Percentiles rank a stretch among this genome's conserved stretches.
Conservation (phyloP, 64 coral and sea anemone species). For the Cladopsammia gracilis region DNA sequence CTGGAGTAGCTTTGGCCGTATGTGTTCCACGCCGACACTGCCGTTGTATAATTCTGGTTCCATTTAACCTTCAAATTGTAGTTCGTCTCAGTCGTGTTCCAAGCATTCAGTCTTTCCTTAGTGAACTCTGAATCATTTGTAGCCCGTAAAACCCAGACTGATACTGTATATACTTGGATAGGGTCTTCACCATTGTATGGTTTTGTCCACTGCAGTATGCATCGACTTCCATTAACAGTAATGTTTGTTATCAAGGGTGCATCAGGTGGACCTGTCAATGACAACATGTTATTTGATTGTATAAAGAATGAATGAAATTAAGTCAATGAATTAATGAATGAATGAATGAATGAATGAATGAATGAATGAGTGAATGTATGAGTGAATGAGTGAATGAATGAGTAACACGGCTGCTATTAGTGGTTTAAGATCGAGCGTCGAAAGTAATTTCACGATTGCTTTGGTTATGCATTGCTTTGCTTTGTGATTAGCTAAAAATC, state of each 20-base stretch:
- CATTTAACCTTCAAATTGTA: neutral
- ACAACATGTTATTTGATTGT: neutral
- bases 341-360: too few species aligned
- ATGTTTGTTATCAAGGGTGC: constrained; percentile 14
- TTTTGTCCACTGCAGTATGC: neutral
- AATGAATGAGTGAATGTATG: too few species aligned
- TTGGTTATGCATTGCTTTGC: too few species aligned
- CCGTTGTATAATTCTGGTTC: neutral
- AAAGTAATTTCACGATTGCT: too few species aligned
- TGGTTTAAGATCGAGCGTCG: too few species aligned
- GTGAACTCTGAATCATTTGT: neutral
- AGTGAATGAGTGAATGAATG: too few species aligned
- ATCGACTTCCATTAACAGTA: neutral
- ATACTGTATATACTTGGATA: neutral
- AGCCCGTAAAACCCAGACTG: neutral
- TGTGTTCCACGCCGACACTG: constrained; percentile 35
- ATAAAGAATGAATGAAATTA: neutral
- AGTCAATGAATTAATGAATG: too few species aligned
- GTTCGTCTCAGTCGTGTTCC: neutral
- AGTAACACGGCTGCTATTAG: too few species aligned
- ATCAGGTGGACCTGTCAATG: neutral
- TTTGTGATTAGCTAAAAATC: too few species aligned
- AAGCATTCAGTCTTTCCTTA: neutral
- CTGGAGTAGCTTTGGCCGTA: neutral
- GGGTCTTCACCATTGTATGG: constrained; percentile 15